phyloP scores from a whole-genome alignment of 2,113 vertebrate genomes.

The Sula dactylatra region DNA sequence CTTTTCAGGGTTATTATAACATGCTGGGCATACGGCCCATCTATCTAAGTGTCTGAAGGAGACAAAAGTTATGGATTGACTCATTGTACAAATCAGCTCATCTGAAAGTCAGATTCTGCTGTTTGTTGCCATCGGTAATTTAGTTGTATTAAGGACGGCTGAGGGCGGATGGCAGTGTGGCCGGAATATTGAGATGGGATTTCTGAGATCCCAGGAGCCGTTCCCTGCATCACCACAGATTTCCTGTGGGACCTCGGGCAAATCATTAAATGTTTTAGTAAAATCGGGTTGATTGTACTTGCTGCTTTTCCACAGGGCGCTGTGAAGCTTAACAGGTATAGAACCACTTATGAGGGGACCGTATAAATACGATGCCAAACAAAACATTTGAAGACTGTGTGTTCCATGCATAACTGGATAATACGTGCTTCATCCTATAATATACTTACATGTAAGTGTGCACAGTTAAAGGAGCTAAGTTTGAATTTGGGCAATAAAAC shows the following conservation, averaged over 20 bases:
- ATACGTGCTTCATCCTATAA: accelerated
- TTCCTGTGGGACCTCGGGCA: not conserved
- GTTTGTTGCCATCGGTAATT: slow-evolving; percentile 36
- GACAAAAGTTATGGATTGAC: slow-evolving; percentile 68
- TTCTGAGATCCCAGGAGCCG: not conserved
- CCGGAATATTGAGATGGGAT: not conserved
- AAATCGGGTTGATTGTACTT: not conserved
- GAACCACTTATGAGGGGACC: not conserved
- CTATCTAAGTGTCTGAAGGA: slow-evolving; percentile 66
- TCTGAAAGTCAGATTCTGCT: slow-evolving; percentile 53
- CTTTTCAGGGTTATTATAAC: slow-evolving; percentile 71
- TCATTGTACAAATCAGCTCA: slow-evolving; percentile 47
- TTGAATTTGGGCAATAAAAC: not conserved
- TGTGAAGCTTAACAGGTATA: not conserved
- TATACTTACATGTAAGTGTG: accelerated
- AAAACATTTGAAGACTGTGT: accelerated
- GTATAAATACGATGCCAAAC: not conserved
- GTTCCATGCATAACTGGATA: accelerated
- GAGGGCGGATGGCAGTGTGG: not conserved
- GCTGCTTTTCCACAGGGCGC: not conserved
- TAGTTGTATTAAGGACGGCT: slow-evolving; percentile 18
- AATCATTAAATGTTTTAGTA: not conserved
- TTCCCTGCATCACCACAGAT: not conserved
- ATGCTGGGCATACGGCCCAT: slow-evolving; percentile 66
- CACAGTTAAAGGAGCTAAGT: not conserved